These are phyloP conservation scores for Pseudachorutes palmiensis DNA, from an alignment of 1,140 invertebrate species.

Conservation along the genomic window DNA sequence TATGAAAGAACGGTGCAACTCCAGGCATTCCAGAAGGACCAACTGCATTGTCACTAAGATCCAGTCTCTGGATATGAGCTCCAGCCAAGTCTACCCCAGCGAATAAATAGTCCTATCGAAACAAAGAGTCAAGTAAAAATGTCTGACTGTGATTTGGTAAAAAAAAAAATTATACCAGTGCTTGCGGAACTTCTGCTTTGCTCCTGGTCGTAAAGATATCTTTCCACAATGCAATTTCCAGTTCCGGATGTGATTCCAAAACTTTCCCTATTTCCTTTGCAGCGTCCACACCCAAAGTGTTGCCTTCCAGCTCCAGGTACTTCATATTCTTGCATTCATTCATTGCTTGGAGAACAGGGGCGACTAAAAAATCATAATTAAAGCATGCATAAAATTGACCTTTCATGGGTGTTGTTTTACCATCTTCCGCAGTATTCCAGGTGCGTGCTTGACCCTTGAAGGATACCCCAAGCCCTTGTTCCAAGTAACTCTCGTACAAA, in stretches of 20 bases:
- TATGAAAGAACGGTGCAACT: constrained; percentile 73
- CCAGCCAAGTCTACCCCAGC: constrained; percentile 69
- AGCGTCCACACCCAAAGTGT: constrained; percentile 82
- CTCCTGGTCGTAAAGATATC: constrained; percentile 92
- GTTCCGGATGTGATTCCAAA: constrained; percentile 61
- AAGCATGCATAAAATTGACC: background rate
- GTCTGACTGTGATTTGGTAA: background rate
- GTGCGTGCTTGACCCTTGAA: constrained; percentile 60
- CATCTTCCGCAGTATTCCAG: constrained; percentile 57
- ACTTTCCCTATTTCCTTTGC: constrained; percentile 73
- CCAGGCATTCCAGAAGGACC: constrained; percentile 91
- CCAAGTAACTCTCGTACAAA: constrained; percentile 16
- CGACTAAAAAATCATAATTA: constrained; percentile 46
- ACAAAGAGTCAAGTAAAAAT: background rate
- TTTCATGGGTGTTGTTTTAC: constrained; percentile 43
- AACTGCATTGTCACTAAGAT: constrained; percentile 97
- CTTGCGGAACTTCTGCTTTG: constrained; percentile 89
- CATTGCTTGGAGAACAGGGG: constrained; percentile 57
- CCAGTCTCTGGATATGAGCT: constrained; percentile 72
- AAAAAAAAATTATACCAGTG: constrained; percentile 52
- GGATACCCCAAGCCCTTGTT: constrained; percentile 46
- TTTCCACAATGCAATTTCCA: constrained; percentile 82
- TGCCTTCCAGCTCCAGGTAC: constrained; percentile 79
- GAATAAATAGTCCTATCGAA: constrained; percentile 62
- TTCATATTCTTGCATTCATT: constrained; percentile 52